Conservation (phyloP, 2,888 invertebrate species). For the Mythimna loreyi region DNA sequence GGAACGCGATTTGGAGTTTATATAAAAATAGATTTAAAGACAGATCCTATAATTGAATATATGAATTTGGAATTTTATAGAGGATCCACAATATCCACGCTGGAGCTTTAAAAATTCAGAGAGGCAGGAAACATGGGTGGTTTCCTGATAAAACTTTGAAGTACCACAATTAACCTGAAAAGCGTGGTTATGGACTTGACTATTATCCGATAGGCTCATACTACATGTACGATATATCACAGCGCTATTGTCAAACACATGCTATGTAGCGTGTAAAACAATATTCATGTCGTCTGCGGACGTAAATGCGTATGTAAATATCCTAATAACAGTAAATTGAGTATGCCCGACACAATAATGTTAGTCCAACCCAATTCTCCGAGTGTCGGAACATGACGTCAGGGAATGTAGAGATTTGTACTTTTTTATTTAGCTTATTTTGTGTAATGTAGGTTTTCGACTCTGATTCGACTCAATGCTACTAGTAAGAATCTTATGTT, state of each 20-base stretch:
- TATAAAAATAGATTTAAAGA: too few relatives aligned
- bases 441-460: background rate
- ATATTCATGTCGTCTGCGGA: constrained; percentile 40
- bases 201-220: constrained; percentile 4
- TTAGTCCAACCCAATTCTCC: constrained; percentile 56
- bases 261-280: constrained; percentile 54
- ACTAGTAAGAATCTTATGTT: background rate
- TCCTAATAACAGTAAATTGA: constrained; percentile 58
- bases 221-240: constrained; percentile 2
- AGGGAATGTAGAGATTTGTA: constrained; percentile 36
- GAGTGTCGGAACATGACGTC: constrained; percentile 47
- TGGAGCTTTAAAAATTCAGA: background rate
- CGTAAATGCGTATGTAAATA: constrained; percentile 56
- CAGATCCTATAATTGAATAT: too few relatives aligned
- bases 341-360: constrained; percentile 45
- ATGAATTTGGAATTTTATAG: too few relatives aligned
- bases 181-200: background rate
- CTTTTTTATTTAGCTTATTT: background rate
- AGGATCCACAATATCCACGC: too few relatives aligned
- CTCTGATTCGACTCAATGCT: background rate
- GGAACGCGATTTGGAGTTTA: too few relatives aligned
- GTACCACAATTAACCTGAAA: background rate
- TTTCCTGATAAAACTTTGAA: background rate
- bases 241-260: constrained; percentile 19
- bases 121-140: background rate